A percentile compares a stretch with the other conserved stretches of the same genome.
phyloP scores from a whole-genome alignment of 2,888 invertebrate genomes.

The Elysia crispata region DNA sequence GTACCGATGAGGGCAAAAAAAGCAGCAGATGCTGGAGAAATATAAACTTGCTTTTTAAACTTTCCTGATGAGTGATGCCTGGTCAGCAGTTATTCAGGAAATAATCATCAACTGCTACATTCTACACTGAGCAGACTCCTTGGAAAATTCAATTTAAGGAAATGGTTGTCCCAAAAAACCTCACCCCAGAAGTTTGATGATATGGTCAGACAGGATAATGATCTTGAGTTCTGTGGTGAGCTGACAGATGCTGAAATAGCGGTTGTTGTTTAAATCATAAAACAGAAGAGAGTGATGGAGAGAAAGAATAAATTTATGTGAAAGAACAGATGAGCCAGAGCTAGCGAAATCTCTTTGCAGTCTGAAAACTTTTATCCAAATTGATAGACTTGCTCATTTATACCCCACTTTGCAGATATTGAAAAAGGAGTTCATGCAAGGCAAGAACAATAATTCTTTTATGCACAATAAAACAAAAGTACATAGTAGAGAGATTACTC shows the following conservation, averaged over 20 bases:
- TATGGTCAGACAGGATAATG: background rate
- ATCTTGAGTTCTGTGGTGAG: conserved; percentile 1
- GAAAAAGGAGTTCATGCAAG: too few species aligned
- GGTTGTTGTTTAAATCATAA: background rate
- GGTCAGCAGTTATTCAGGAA: background rate
- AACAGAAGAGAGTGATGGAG: background rate
- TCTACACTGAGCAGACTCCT: background rate
- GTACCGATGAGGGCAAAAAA: background rate
- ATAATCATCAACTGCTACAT: background rate
- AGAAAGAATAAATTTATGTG: background rate
- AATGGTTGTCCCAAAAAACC: background rate
- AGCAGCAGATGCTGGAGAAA: background rate
- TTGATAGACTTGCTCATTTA: background rate
- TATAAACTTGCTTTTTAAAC: background rate
- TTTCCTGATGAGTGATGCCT: background rate
- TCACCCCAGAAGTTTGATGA: background rate
- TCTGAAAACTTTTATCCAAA: background rate
- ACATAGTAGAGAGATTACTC: too few species aligned
- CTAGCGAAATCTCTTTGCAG: background rate
- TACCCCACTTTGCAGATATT: background rate
- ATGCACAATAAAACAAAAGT: too few species aligned
- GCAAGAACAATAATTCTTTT: too few species aligned
- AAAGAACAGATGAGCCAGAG: background rate
- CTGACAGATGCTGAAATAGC: conserved; percentile 11
- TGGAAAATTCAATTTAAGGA: background rate